Evolutionary conservation across 2,113 vertebrate species (phyloP).

Genomic region (Sapayoa aenigma): DNA sequence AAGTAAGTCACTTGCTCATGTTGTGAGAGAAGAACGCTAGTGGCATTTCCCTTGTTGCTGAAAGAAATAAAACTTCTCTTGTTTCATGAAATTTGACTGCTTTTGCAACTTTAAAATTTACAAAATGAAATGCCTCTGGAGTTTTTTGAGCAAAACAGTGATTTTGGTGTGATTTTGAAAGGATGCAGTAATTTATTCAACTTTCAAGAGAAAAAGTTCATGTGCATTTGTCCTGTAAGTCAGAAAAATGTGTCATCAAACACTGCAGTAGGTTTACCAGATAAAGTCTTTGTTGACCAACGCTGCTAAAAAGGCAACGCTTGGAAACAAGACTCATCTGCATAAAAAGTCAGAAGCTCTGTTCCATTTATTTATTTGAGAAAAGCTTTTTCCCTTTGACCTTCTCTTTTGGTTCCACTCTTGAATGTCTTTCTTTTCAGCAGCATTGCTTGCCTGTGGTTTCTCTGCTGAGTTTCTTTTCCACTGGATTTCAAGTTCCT

Average conservation of each 20-base stretch:
- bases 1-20: neutral
- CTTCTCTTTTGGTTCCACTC: neutral
- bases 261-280: neutral
- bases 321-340: neutral
- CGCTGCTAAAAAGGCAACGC: neutral
- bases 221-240: neutral
- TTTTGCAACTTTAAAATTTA: slow-evolving; percentile 14
- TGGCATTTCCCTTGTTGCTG: neutral
- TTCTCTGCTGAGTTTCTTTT: neutral
- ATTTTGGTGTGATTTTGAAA: slow-evolving; percentile 10
- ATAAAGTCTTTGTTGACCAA: neutral
- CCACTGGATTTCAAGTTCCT: neutral
- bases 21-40: neutral
- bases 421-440: neutral
- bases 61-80: neutral
- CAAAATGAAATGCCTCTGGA: neutral
- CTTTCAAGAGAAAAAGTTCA: neutral
- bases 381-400: neutral
- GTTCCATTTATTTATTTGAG: neutral
- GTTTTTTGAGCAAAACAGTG: neutral
- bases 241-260: neutral
- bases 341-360: neutral
- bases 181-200: neutral
- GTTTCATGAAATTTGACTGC: neutral
- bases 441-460: neutral